These are phyloP conservation scores for Agonopterix subpropinquella DNA, from an alignment of 2,888 invertebrate species.

Conservation along the genomic window DNA sequence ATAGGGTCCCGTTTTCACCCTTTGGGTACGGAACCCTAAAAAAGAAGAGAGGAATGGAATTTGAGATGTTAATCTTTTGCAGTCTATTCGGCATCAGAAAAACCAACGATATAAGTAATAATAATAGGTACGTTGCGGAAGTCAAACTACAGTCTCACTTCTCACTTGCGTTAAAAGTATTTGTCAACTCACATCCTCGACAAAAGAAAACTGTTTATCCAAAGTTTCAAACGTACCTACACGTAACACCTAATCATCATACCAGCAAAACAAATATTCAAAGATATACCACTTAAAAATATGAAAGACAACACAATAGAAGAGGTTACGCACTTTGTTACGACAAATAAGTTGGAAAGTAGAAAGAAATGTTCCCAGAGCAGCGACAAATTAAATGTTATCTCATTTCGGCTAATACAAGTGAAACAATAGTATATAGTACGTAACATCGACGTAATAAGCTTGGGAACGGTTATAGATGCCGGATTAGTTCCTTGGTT, in stretches of 20 bases:
- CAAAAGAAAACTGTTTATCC: no score
- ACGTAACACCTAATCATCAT: constrained; percentile 2
- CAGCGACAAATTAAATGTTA: constrained; percentile 50
- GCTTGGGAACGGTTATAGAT: constrained; percentile 27
- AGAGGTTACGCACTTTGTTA: constrained; percentile 26
- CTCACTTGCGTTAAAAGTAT: no score
- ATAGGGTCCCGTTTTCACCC: no score
- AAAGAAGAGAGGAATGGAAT: no score
- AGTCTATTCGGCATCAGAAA: no score
- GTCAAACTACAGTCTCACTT: no score
- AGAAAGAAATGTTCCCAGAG: constrained; percentile 54
- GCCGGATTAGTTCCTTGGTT: constrained; percentile 16
- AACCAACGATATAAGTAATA: no score
- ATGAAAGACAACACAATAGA: constrained; percentile 24
- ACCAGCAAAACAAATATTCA: constrained; percentile 6
- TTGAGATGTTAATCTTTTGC: no score
- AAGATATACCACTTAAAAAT: constrained; percentile 9
- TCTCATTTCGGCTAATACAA: constrained; percentile 54
- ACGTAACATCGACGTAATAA: constrained; percentile 23
- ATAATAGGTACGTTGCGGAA: no score
- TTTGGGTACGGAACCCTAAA: no score
- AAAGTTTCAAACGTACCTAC: not conserved
- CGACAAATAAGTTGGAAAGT: constrained; percentile 44
- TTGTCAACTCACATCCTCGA: no score
- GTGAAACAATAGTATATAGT: constrained; percentile 50